phyloP scores from a whole-genome alignment of 2,113 vertebrate species.

The Glareola pratincola region DNA sequence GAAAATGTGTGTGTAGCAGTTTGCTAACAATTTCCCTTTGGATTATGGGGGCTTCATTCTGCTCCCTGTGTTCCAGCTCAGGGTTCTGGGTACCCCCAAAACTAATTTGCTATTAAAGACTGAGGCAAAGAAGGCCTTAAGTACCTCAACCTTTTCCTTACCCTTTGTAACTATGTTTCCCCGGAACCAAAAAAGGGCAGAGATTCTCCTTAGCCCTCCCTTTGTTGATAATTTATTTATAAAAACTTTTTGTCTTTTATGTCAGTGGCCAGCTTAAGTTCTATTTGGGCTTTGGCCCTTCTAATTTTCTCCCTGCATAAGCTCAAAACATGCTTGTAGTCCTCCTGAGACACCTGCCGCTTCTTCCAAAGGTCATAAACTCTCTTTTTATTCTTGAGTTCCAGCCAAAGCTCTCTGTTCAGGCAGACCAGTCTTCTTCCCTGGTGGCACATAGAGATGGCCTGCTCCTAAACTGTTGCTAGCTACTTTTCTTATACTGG shows the following conservation, averaged over 20 bases:
- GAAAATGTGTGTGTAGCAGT: not conserved
- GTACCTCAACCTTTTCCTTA: not conserved
- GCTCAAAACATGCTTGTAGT: not conserved
- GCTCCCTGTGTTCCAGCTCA: not conserved
- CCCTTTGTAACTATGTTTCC: not conserved
- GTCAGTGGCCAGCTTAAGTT: not conserved
- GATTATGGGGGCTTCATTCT: not conserved
- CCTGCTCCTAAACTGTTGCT: not conserved
- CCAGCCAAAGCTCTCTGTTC: not conserved
- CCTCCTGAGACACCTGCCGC: not conserved
- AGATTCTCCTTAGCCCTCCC: not conserved
- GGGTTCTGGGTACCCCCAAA: not conserved
- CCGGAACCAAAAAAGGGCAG: not conserved
- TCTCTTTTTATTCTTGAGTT: not conserved
- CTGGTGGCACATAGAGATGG: rapidly evolving
- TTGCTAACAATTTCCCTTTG: not conserved
- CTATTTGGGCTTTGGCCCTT: not conserved
- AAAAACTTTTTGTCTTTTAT: not conserved
- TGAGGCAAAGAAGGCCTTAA: not conserved
- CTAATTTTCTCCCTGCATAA: not conserved
- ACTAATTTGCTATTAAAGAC: not conserved
- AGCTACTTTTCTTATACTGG: not conserved
- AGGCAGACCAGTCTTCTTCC: not conserved
- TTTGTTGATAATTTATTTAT: not conserved
- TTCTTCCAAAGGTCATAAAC: not conserved